Evolutionary conservation across 1,140 invertebrate genomes (phyloP).

Genomic region (Penaeus indicus): DNA sequence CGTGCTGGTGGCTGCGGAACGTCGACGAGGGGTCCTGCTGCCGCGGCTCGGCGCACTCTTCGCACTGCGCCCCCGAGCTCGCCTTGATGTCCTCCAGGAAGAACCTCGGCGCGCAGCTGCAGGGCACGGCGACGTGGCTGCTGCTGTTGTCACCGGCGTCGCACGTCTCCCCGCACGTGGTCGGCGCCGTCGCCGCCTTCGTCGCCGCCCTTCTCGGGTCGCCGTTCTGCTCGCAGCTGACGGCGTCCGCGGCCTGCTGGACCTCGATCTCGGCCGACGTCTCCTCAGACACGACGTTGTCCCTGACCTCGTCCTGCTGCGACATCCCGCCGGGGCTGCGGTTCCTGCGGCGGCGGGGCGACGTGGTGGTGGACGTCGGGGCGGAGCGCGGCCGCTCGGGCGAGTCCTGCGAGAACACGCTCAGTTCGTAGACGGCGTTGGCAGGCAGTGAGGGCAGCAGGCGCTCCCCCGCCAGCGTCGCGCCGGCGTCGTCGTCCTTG

Average conservation of each 20-base stretch:
- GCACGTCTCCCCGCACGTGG: conserved; percentile 10
- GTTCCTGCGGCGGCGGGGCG: conserved; percentile 37
- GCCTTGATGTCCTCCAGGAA: conserved; percentile 55
- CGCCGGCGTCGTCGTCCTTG: neutral
- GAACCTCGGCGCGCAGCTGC: conserved; percentile 63
- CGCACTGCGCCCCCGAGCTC: conserved; percentile 4
- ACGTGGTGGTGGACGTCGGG: conserved; percentile 50
- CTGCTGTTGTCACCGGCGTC: conserved; percentile 15
- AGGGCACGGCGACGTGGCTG: conserved; percentile 55
- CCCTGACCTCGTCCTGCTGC: neutral
- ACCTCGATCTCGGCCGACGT: neutral
- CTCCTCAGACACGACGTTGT: neutral
- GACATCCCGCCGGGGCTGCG: neutral
- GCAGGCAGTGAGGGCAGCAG: neutral
- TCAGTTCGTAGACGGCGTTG: conserved; percentile 41
- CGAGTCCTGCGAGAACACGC: conserved; percentile 37
- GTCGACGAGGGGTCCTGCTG: conserved; percentile 25
- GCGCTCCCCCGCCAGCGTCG: neutral
- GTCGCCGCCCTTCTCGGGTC: conserved; percentile 26
- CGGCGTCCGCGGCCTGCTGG: neutral
- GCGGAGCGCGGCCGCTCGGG: conserved; percentile 24
- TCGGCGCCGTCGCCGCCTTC: conserved; percentile 37
- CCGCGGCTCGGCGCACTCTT: conserved; percentile 36
- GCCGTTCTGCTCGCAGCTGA: conserved; percentile 36
- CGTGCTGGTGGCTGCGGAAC: conserved; percentile 22